These are phyloP conservation scores for Campopleginae sp. DNA, from an alignment of 2,888 invertebrate species.

Conservation along the genomic window DNA sequence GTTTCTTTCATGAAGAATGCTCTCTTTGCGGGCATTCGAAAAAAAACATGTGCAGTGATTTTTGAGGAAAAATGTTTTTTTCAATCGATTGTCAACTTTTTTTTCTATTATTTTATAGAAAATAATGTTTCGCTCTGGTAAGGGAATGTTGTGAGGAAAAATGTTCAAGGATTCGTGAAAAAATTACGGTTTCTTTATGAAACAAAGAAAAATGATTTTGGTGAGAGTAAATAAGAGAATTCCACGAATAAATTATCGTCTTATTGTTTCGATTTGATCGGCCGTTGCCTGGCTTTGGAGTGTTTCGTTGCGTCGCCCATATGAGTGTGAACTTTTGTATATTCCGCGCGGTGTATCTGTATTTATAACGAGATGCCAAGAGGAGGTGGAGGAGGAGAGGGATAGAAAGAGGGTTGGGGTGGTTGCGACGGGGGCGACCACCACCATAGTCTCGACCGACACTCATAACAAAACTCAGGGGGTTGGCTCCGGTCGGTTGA, in stretches of 20 bases:
- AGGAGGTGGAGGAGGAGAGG: conserved; percentile 44
- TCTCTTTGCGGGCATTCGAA: background rate
- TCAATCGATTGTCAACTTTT: too few relatives aligned
- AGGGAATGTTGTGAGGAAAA: too few relatives aligned
- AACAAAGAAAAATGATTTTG: background rate
- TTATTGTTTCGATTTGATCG: conserved; percentile 18
- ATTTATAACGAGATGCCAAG: conserved; percentile 65
- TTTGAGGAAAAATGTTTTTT: background rate
- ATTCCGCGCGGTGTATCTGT: conserved; percentile 62
- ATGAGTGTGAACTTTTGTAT: conserved; percentile 32
- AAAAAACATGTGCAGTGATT: background rate
- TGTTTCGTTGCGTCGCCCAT: conserved; percentile 46
- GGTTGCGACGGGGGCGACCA: conserved; percentile 56
- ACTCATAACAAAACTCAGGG: conserved; percentile 60
- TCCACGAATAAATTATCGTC: conserved; percentile 8
- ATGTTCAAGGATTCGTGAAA: too few relatives aligned
- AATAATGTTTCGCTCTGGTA: too few relatives aligned
- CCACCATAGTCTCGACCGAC: conserved; percentile 41
- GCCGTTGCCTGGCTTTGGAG: conserved; percentile 11
- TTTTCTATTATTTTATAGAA: too few relatives aligned
- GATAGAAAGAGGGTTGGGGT: conserved; percentile 56
- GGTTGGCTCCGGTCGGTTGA: conserved; percentile 64
- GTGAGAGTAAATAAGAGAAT: background rate
- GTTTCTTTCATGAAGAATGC: background rate
- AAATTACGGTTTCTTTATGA: background rate